A percentile compares a stretch with the other conserved stretches of the same genome.
Conservation (phyloP, 2,797 vertebrate species). For the Sphenodon punctatus region DNA sequence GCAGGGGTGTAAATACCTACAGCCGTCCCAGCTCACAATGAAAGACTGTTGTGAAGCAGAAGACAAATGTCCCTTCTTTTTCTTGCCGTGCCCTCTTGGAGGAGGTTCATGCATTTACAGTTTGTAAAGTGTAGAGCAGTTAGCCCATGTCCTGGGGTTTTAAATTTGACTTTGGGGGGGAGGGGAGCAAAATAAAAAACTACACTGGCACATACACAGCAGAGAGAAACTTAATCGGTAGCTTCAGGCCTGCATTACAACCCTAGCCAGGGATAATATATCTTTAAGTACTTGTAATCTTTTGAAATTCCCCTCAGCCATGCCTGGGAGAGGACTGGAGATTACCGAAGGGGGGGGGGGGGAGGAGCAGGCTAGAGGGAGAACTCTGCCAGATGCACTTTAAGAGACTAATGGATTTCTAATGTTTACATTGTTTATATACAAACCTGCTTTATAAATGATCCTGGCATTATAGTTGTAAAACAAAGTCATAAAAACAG, state of each 20-base stretch:
- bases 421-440: conserved; percentile 2
- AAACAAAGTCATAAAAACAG: conserved; percentile 44
- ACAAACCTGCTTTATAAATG: conserved; percentile 45
- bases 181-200: neutral
- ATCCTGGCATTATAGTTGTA: conserved; percentile 41
- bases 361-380: neutral
- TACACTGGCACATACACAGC: neutral
- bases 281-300: conserved; percentile 24
- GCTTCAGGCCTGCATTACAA: neutral
- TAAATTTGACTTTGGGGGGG: neutral
- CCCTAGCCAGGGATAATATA: neutral
- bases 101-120: neutral
- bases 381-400: neutral
- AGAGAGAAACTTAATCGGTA: conserved; percentile 17
- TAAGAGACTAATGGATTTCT: conserved; percentile 38
- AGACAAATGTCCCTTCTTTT: neutral
- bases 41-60: neutral
- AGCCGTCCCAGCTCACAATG: neutral
- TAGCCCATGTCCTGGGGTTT: neutral
- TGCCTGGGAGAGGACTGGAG: neutral
- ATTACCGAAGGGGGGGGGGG: neutral
- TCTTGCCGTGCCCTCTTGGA: neutral
- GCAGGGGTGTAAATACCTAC: too few species aligned
- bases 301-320: conserved; percentile 12
- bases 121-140: neutral